Conservation (phyloP, 2,797 vertebrate species). For the Lepidocolaptes lacrymiger region DNA sequence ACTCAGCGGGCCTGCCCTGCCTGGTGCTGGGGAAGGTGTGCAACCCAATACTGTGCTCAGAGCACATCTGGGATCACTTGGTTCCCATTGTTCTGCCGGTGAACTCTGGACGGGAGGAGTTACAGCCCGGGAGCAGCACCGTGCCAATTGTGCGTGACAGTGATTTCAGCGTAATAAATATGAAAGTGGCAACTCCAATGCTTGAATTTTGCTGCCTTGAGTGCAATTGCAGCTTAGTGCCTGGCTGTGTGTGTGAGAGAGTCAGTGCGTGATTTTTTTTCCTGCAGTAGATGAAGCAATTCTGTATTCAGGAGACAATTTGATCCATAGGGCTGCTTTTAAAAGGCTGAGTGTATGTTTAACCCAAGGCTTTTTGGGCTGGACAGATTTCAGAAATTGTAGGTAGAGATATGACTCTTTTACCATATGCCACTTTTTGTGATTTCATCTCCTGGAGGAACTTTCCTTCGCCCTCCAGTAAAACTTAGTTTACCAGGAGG, state of each 20-base stretch:
- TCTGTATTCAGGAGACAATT: neutral
- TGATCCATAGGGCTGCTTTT: neutral
- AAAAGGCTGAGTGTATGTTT: neutral
- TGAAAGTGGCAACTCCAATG: neutral
- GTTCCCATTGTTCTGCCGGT: neutral
- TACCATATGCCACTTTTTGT: constrained; percentile 5
- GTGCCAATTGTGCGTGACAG: neutral
- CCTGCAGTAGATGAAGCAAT: neutral
- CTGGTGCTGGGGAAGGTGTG: neutral
- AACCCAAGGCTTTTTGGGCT: neutral
- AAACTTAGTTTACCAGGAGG: constrained; percentile 6
- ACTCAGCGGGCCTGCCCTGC: neutral
- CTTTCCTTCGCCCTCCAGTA: neutral
- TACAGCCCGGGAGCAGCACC: neutral
- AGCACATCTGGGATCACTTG: constrained; percentile 67
- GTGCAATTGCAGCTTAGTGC: neutral
- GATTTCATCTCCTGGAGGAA: constrained; percentile 52
- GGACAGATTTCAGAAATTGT: neutral
- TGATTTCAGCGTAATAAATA: neutral
- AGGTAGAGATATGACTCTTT: constrained; percentile 17
- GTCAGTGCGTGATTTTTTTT: neutral
- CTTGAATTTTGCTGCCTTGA: neutral
- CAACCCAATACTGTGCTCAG: constrained; percentile 28
- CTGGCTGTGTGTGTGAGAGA: accelerated
- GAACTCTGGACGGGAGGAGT: constrained; percentile 11